phyloP scores from a whole-genome alignment of 2,113 vertebrate species.

The Xiphorhynchus elegans region DNA sequence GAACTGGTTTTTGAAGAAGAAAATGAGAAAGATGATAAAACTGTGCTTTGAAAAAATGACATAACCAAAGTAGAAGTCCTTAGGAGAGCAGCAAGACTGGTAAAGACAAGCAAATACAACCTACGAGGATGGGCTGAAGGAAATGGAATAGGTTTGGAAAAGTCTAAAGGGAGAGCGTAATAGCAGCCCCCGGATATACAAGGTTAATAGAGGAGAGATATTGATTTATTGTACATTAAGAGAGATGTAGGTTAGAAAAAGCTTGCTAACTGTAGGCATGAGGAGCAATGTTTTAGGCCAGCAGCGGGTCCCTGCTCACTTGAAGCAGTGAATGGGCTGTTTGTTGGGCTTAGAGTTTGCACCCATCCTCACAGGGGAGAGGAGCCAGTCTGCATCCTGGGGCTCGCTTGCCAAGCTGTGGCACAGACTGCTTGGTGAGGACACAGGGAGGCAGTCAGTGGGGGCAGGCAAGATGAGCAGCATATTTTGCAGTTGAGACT shows the following conservation, averaged over 20 bases:
- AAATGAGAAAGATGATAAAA: not conserved
- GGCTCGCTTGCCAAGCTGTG: not conserved
- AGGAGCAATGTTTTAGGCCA: not conserved
- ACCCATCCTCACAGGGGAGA: rapidly evolving
- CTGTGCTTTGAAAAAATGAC: not conserved
- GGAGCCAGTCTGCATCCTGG: not conserved
- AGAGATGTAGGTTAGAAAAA: not conserved
- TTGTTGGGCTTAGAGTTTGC: not conserved
- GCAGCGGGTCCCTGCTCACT: not conserved
- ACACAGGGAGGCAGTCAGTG: rapidly evolving
- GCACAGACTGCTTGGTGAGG: not conserved
- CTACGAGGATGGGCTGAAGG: not conserved
- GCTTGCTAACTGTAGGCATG: not conserved
- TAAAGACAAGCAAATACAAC: not conserved
- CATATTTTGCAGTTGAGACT: not conserved
- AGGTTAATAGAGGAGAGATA: not conserved
- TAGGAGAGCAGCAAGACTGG: not conserved
- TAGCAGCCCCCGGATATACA: not conserved
- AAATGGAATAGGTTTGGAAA: not conserved
- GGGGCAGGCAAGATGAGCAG: rapidly evolving
- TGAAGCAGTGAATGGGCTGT: not conserved
- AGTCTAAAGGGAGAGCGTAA: not conserved
- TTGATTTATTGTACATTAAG: not conserved
- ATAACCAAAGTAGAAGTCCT: not conserved
- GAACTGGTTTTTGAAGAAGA: not conserved